phyloP scores from a whole-genome alignment of 2,113 vertebrate species.

The Elachura formosa region DNA sequence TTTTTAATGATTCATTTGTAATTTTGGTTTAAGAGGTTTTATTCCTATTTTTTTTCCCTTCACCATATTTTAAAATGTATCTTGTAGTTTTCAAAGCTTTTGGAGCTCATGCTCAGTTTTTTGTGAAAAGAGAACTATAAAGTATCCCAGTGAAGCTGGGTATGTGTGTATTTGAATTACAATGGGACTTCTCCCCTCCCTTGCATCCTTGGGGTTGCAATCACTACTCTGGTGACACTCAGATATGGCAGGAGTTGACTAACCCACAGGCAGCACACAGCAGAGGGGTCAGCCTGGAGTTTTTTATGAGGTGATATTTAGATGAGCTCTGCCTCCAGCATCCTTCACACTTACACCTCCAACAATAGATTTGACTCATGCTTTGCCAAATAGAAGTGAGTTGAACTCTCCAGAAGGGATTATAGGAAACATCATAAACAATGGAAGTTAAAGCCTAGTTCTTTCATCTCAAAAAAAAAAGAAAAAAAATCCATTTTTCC shows the following conservation, averaged over 20 bases:
- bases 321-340: neutral
- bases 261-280: neutral
- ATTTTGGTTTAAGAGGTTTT: neutral
- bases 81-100: neutral
- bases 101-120: neutral
- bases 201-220: neutral
- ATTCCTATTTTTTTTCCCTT: accelerated
- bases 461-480: neutral
- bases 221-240: neutral
- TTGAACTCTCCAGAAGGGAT: neutral
- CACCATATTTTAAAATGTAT: neutral
- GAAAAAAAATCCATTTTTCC: neutral
- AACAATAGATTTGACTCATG: neutral
- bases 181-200: neutral
- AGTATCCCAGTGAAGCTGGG: neutral
- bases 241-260: no score
- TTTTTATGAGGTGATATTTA: neutral
- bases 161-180: accelerated
- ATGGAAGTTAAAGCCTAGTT: neutral
- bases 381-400: neutral
- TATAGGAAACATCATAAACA: neutral
- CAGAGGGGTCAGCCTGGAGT: neutral
- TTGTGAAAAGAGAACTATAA: neutral
- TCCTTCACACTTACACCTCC: neutral
- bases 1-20: neutral